phyloP scores from a whole-genome alignment of 2,888 invertebrate genomes.

The Buathra laborator region DNA sequence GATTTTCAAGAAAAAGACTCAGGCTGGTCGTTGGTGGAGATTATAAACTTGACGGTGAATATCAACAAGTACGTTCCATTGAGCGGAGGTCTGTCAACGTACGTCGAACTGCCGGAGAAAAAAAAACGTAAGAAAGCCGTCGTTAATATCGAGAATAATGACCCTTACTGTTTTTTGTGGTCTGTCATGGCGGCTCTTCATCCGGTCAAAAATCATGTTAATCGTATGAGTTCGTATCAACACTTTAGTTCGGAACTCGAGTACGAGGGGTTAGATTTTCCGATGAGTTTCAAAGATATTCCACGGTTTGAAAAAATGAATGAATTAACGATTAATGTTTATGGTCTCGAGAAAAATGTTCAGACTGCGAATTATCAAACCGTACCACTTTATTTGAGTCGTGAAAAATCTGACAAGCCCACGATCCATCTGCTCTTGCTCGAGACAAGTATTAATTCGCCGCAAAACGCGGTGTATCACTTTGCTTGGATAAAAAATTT shows the following conservation, averaged over 20 bases:
- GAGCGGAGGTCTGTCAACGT: slow-evolving; percentile 65
- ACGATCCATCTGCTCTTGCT: slow-evolving; percentile 33
- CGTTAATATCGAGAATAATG: slow-evolving; percentile 72
- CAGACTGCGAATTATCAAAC: neutral
- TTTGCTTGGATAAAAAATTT: slow-evolving; percentile 64
- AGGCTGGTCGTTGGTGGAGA: slow-evolving; percentile 66
- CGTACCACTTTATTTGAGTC: slow-evolving; percentile 25
- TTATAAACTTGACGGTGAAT: slow-evolving; percentile 65
- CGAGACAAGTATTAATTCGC: neutral
- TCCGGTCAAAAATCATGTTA: slow-evolving; percentile 48
- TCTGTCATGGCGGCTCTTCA: slow-evolving; percentile 64
- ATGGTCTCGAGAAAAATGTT: slow-evolving; percentile 48
- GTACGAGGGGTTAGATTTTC: slow-evolving; percentile 2
- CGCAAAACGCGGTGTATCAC: slow-evolving; percentile 29
- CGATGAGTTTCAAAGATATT: slow-evolving; percentile 41
- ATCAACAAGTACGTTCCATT: slow-evolving; percentile 67
- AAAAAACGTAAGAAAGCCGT: slow-evolving; percentile 68
- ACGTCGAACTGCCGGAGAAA: slow-evolving; percentile 59
- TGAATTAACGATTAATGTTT: slow-evolving; percentile 71
- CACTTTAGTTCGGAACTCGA: neutral
- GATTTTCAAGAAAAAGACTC: slow-evolving; percentile 66
- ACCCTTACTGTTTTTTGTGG: slow-evolving; percentile 71
- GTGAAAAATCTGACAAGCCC: slow-evolving; percentile 11
- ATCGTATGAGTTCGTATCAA: slow-evolving; percentile 13
- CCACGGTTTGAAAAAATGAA: slow-evolving; percentile 70